Evolutionary conservation across 2,797 vertebrate species (phyloP).

Genomic region (Sciaenops ocellatus): DNA sequence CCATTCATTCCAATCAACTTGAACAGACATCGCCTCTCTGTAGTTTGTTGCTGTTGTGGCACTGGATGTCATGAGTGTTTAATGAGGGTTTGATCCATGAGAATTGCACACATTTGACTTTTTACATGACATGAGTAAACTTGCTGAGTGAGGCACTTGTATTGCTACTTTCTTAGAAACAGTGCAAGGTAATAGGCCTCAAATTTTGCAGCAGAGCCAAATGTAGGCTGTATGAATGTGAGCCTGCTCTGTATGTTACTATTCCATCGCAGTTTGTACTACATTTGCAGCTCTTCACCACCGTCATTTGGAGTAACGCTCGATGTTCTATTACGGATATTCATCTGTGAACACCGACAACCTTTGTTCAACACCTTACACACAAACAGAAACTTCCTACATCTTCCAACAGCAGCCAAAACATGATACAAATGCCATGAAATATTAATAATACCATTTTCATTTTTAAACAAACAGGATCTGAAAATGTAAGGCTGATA

Average conservation of each 20-base stretch:
- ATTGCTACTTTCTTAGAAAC: not conserved
- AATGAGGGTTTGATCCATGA: constrained; percentile 39
- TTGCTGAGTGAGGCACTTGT: constrained; percentile 28
- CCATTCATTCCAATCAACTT: constrained; percentile 48
- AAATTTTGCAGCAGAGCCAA: constrained; percentile 10
- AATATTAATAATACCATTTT: constrained; percentile 49
- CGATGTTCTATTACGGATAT: constrained; percentile 60
- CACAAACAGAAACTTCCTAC: constrained; percentile 35
- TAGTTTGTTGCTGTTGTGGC: constrained; percentile 35
- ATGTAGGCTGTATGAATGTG: constrained; percentile 23
- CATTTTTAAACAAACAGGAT: constrained; percentile 20
- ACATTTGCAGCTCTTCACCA: constrained; percentile 44
- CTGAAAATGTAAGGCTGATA: constrained; percentile 11
- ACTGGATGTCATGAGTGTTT: constrained; percentile 40
- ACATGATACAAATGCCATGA: constrained; percentile 40
- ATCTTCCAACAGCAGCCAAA: constrained; percentile 31
- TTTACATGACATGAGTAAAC: constrained; percentile 13
- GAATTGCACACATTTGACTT: constrained; percentile 42
- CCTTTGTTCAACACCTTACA: not conserved
- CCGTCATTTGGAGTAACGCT: constrained; percentile 58
- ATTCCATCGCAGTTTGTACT: constrained; percentile 47
- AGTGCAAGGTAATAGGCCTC: not conserved
- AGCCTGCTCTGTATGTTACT: constrained; percentile 44
- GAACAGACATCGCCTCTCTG: constrained; percentile 23
- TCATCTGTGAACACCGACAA: constrained; percentile 5